These are phyloP conservation scores for Tapirus terrestris DNA, from an alignment of 2,113 vertebrate genomes.

Conservation along the genomic window DNA sequence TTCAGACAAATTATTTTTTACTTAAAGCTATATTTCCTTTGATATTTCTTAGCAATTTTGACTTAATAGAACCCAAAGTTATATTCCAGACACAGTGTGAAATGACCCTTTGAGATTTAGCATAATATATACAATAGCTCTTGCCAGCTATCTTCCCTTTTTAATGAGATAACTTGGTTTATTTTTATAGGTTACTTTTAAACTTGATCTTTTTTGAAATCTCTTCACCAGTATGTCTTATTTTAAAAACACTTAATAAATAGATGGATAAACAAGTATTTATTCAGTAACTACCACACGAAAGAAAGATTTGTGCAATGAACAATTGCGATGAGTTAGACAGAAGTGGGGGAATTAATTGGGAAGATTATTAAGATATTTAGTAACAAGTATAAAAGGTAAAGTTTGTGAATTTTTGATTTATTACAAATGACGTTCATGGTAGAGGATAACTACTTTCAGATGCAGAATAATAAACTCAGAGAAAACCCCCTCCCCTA, in stretches of 20 bases:
- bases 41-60: slow-evolving; percentile 25
- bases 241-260: slow-evolving; percentile 22
- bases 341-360: neutral
- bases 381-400: neutral
- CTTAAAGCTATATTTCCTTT: slow-evolving; percentile 10
- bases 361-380: neutral
- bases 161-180: slow-evolving; percentile 5
- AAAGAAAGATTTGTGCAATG: neutral
- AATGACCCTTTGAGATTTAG: neutral
- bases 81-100: neutral
- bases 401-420: neutral
- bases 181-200: neutral
- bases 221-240: neutral
- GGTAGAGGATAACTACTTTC: neutral
- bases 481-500: neutral
- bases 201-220: slow-evolving; percentile 27
- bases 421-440: neutral
- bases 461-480: neutral
- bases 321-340: neutral
- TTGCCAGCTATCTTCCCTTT: neutral
- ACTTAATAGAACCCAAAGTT: neutral
- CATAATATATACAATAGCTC: neutral
- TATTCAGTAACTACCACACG: neutral
- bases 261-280: neutral
- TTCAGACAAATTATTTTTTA: slow-evolving; percentile 49